Percentiles rank a stretch among this genome's conserved stretches.
Evolutionary conservation across 2,888 invertebrate species (phyloP).

Genomic region (Athalia rosae): DNA sequence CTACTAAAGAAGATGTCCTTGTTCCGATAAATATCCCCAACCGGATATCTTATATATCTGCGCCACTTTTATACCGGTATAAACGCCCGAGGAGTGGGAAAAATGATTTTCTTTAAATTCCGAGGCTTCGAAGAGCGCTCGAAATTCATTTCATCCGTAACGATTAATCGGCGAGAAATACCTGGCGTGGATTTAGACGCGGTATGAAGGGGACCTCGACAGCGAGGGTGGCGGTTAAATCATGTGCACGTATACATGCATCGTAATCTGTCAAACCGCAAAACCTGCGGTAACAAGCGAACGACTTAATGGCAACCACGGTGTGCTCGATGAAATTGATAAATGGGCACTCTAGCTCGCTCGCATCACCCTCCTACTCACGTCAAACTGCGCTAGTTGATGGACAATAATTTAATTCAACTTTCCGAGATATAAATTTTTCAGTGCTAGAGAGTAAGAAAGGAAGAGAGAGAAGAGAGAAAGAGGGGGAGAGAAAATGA

Average conservation of each 20-base stretch:
- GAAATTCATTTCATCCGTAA: no score
- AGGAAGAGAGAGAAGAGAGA: no score
- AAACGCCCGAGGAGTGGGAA: slow-evolving; percentile 2
- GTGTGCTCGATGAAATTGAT: slow-evolving; percentile 21
- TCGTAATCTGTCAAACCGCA: slow-evolving; percentile 32
- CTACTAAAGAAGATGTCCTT: slow-evolving; percentile 27
- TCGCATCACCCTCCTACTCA: not conserved
- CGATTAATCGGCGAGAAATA: no score
- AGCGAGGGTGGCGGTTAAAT: not conserved
- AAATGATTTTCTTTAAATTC: not conserved
- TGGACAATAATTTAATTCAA: slow-evolving; percentile 25
- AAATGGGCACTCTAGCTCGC: slow-evolving; percentile 19
- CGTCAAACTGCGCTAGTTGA: slow-evolving; percentile 18
- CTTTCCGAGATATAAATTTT: slow-evolving; percentile 9
- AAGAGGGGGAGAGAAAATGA: no score
- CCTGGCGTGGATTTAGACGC: no score
- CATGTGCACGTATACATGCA: slow-evolving; percentile 1
- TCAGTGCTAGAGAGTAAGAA: no score
- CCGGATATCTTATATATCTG: slow-evolving; percentile 10
- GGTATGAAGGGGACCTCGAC: no score
- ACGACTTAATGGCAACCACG: slow-evolving; percentile 20
- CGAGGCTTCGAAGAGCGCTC: no score
- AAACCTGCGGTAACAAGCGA: slow-evolving; percentile 21
- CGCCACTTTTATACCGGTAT: not conserved
- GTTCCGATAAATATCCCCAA: slow-evolving; percentile 5